phyloP scores from a whole-genome alignment of 2,113 vertebrate species.

The Scophthalmus maximus region DNA sequence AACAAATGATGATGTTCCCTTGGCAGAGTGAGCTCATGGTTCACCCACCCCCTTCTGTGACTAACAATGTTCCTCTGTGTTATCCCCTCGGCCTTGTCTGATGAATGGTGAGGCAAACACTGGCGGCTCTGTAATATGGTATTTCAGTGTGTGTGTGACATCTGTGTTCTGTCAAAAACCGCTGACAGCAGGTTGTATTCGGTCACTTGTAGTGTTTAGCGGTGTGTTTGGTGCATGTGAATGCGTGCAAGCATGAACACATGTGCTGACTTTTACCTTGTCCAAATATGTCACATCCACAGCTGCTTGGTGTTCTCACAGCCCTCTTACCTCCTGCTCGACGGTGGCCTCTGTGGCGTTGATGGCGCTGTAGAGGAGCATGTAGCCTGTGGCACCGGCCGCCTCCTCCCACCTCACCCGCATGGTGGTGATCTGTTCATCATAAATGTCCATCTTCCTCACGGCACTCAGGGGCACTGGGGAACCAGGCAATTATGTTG shows the following conservation, averaged over 20 bases:
- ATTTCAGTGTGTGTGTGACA: constrained; percentile 42
- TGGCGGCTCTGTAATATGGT: constrained; percentile 51
- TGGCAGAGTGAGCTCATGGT: constrained; percentile 66
- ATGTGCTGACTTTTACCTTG: constrained; percentile 2
- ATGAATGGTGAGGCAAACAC: constrained; percentile 46
- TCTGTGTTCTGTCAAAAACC: constrained; percentile 58
- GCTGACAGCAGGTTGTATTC: constrained; percentile 32
- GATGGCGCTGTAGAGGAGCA: constrained; percentile 86
- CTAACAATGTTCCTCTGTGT: constrained; percentile 54
- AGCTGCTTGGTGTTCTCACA: constrained; percentile 14
- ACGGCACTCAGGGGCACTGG: constrained; percentile 89
- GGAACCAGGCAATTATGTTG: constrained; percentile 21
- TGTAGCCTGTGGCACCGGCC: constrained; percentile 89
- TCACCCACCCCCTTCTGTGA: constrained; percentile 43
- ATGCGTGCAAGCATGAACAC: background rate
- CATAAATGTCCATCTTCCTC: constrained; percentile 88
- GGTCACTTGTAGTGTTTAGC: constrained; percentile 19
- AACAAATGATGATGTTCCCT: constrained; percentile 58
- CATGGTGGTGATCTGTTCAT: constrained; percentile 90
- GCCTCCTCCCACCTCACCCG: constrained; percentile 90
- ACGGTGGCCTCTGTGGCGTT: constrained; percentile 83
- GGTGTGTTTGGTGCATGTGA: background rate
- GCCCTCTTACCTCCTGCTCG: constrained; percentile 87
- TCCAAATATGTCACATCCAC: constrained; percentile 6
- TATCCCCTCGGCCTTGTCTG: constrained; percentile 35